phyloP scores from a whole-genome alignment of 2,113 vertebrate species.

The Himantopus leucocephalus region DNA sequence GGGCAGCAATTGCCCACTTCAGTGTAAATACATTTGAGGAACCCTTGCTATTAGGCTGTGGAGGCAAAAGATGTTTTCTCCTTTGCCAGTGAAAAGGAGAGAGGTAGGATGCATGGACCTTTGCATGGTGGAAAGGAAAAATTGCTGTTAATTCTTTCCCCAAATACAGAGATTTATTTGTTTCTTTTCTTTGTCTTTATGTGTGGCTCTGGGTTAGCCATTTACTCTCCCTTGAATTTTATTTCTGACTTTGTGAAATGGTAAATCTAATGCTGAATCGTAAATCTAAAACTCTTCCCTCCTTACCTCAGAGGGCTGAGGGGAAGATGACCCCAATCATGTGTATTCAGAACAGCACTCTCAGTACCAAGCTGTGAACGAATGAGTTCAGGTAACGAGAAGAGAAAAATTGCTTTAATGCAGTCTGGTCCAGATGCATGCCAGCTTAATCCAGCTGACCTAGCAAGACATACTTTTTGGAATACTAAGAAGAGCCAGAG shows the following conservation, averaged over 20 bases:
- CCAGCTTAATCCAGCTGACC: conserved; percentile 40
- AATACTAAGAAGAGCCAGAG: not conserved
- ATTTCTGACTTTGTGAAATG: not conserved
- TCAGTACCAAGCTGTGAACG: conserved; percentile 13
- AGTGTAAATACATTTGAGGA: not conserved
- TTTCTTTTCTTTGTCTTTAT: not conserved
- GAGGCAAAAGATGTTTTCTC: not conserved
- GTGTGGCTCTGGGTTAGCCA: not conserved
- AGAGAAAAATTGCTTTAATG: conserved; percentile 30
- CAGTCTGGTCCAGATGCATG: not conserved
- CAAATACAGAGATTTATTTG: not conserved
- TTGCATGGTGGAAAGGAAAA: not conserved
- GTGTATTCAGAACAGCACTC: not conserved
- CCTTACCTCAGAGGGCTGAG: not conserved
- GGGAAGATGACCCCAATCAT: conserved; percentile 3
- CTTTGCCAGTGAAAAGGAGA: not conserved
- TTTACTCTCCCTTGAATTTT: not conserved
- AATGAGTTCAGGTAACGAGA: conserved; percentile 42
- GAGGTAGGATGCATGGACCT: not conserved
- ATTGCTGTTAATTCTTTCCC: not conserved
- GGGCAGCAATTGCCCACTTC: not conserved
- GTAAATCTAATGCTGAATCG: not conserved
- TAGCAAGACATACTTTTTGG: not conserved
- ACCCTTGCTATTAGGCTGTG: not conserved
- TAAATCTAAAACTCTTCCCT: conserved; percentile 3